These are phyloP conservation scores for Latheticus oryzae DNA, from an alignment of 2,888 invertebrate genomes.

Conservation along the genomic window DNA sequence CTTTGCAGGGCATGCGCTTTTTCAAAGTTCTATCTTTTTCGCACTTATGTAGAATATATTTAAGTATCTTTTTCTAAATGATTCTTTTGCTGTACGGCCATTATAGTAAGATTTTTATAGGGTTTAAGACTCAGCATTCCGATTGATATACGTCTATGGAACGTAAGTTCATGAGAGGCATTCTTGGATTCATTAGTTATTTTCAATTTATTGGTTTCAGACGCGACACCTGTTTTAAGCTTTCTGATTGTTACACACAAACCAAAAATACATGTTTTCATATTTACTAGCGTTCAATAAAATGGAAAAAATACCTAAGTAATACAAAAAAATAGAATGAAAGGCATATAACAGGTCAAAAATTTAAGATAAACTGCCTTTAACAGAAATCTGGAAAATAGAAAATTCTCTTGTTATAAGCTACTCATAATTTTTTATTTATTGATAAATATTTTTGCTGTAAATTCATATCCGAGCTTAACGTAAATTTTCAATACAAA, in stretches of 20 bases:
- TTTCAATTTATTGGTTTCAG: slow-evolving; percentile 59
- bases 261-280: too few relatives aligned
- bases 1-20: slow-evolving; percentile 60
- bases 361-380: too few relatives aligned
- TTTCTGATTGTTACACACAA: background rate
- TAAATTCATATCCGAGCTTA: too few relatives aligned
- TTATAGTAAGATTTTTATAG: slow-evolving; percentile 53
- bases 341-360: too few relatives aligned
- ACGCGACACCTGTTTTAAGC: slow-evolving; percentile 58
- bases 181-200: slow-evolving; percentile 61
- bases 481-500: too few relatives aligned
- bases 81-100: slow-evolving; percentile 49
- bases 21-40: slow-evolving; percentile 33
- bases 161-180: slow-evolving; percentile 53
- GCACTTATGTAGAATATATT: background rate
- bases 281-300: too few relatives aligned
- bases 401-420: too few relatives aligned
- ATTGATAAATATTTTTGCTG: too few relatives aligned
- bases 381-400: too few relatives aligned
- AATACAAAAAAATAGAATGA: too few relatives aligned
- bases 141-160: slow-evolving; percentile 54
- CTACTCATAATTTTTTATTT: too few relatives aligned
- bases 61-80: slow-evolving; percentile 16
- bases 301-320: too few relatives aligned
- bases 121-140: slow-evolving; percentile 53